Percentiles rank a stretch among this genome's conserved stretches.
phyloP scores from a whole-genome alignment of 2,797 vertebrate genomes.

The Sebastes vulpes region DNA sequence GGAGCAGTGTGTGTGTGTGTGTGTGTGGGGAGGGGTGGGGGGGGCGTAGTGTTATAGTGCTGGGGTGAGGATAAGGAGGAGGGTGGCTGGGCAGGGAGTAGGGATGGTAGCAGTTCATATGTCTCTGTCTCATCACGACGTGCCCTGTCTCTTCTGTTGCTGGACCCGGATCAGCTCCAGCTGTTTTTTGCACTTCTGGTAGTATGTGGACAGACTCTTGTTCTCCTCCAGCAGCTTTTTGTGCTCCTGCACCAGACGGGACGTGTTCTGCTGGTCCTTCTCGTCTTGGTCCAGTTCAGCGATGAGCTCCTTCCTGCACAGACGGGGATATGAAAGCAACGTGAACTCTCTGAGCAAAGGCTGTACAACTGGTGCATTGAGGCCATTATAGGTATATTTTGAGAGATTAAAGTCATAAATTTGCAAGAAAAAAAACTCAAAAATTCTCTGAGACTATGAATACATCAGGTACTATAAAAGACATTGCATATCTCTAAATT shows the following conservation, averaged over 20 bases:
- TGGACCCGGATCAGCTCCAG: conserved; percentile 98
- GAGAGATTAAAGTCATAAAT: no score
- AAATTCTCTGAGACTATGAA: neutral
- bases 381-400: no score
- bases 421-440: neutral
- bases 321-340: neutral
- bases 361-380: neutral
- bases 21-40: neutral
- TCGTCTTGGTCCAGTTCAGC: conserved; percentile 99
- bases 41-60: conserved; percentile 57
- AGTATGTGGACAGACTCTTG: conserved; percentile 98
- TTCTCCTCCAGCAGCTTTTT: conserved; percentile 99
- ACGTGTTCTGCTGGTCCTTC: conserved; percentile 99
- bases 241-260: conserved; percentile 98
- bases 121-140: conserved; percentile 89
- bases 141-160: conserved; percentile 98
- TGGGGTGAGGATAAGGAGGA: conserved; percentile 46
- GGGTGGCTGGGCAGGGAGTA: conserved; percentile 19
- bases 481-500: no score
- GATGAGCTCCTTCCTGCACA: conserved; percentile 93
- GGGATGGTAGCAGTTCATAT: conserved; percentile 30
- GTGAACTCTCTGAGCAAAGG: neutral
- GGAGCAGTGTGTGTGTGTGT: conserved; percentile 2
- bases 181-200: conserved; percentile 99
- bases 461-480: neutral